Base-by-base conservation (phyloP, 1,140 invertebrate genomes). In the Drosophila sp. region DNA sequence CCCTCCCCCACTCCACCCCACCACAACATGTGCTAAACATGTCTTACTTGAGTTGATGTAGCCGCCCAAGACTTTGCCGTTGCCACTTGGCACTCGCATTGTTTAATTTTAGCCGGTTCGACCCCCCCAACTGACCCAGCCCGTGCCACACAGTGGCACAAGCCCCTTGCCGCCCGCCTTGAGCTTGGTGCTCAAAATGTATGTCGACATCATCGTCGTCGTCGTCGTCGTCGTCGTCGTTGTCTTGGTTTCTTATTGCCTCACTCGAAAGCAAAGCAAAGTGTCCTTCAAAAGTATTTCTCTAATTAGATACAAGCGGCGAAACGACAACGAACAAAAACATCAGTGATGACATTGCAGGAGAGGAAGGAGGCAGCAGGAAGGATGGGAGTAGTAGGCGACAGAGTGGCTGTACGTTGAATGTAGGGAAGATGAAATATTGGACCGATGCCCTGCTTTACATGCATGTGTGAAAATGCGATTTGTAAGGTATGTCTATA, bases 251-350 rank as follows among this genome's bases (percentile, higher is more conserved):
- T 65, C 78, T 80, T 76, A 68, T 78, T 78, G 80, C 80, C 79
- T 72, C 80, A 81, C 44, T 50, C 44, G 44, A 50, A 50, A 50
- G 44, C 72, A 60, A 57, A 41, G 27, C 75, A 61, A 72, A 90
- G 89, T 87, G 89, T 87, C 89, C 89, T 90, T 90, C 89, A 90
- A 90, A 85, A 87, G 70, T 87, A 87, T 90, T 84, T 82, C 79
- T 79, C 79, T 90, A 80, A 86, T 86, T 86, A 87, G 83, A 87
- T 82, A 79, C 83, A 65, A 66, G 69, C 83, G 57, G 27, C 55
- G 57, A 75, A 72, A 62, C 70, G 65, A 60, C 66, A 60, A 41
- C 44, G 44, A 50, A 50, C 44, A 50, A 50, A 50, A 50, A 50
- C 44, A 65, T 44, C 55, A 62, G 35, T 41, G 54, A 62, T 74